Evolutionary conservation across 2,113 vertebrate species (phyloP).

Genomic region (Excalfactoria chinensis): DNA sequence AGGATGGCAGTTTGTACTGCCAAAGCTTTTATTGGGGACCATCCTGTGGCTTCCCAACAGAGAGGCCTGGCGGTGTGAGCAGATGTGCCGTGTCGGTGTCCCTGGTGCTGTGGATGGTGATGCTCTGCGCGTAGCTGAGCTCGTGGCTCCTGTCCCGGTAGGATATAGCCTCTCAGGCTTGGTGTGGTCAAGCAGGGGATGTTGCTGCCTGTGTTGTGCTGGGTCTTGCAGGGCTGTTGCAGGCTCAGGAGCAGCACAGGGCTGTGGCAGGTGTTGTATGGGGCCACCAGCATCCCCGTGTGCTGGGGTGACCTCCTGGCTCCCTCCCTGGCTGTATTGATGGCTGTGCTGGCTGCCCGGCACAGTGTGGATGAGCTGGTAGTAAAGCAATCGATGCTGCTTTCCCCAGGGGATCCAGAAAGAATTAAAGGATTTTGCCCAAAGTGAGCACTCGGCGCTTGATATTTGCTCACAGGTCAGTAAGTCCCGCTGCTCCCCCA

Average conservation of each 20-base stretch:
- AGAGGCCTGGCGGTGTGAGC: not conserved
- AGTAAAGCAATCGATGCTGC: not conserved
- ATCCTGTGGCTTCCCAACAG: fast-evolving
- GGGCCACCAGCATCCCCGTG: not conserved
- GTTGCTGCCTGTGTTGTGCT: not conserved
- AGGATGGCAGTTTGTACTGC: not conserved
- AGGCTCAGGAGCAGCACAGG: not conserved
- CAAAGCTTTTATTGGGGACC: fast-evolving
- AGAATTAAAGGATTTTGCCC: conserved; percentile 50
- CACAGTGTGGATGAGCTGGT: not conserved
- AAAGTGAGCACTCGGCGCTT: not conserved
- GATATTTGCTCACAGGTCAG: conserved; percentile 40
- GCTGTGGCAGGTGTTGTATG: not conserved
- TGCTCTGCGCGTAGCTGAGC: fast-evolving
- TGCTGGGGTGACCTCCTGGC: not conserved
- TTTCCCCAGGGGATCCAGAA: not conserved
- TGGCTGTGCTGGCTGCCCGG: not conserved
- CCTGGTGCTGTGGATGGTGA: fast-evolving
- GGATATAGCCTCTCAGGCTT: not conserved
- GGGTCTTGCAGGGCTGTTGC: not conserved
- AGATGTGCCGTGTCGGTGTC: fast-evolving
- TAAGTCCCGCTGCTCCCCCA: not conserved
- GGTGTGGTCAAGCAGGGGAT: fast-evolving
- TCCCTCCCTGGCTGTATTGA: not conserved
- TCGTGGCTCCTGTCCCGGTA: fast-evolving